Conservation (phyloP, 2,797 vertebrate genomes). For the Pagetopsis macropterus region DNA sequence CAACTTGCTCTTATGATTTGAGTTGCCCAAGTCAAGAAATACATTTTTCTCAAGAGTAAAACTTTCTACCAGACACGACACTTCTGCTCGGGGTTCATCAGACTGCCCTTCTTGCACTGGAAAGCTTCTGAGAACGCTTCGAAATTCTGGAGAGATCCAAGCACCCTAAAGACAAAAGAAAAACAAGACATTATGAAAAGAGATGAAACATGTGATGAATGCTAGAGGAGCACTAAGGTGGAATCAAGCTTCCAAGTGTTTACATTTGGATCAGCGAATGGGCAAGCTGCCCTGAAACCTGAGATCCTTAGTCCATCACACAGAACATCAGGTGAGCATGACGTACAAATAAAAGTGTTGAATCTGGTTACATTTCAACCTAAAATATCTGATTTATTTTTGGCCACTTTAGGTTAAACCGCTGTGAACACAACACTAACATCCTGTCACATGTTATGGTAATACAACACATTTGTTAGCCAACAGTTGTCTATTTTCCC, state of each 20-base stretch:
- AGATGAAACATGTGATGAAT: slow-evolving; percentile 1
- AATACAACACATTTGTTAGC: background rate
- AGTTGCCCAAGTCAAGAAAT: slow-evolving; percentile 50
- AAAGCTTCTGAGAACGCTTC: slow-evolving; percentile 93
- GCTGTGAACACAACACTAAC: background rate
- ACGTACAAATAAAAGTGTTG: background rate
- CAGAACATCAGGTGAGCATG: background rate
- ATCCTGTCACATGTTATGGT: too few relatives aligned
- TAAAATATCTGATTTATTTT: background rate
- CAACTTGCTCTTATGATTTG: slow-evolving; percentile 50
- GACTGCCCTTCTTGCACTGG: slow-evolving; percentile 86
- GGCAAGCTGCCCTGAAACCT: slow-evolving; percentile 6
- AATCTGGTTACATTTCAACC: background rate
- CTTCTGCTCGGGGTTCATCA: slow-evolving; percentile 89
- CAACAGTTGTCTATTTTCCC: background rate
- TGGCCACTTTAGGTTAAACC: background rate
- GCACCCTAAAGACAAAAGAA: slow-evolving; percentile 84
- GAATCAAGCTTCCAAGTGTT: slow-evolving; percentile 14
- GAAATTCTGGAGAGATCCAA: slow-evolving; percentile 96
- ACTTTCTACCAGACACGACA: slow-evolving; percentile 92
- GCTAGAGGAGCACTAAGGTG: background rate
- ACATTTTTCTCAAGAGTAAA: slow-evolving; percentile 21
- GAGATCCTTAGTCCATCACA: background rate
- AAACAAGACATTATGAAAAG: slow-evolving; percentile 18
- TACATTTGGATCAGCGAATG: slow-evolving; percentile 1